Base-by-base conservation (phyloP, 1,140 invertebrate species). In the Euglossa dilemma region DNA sequence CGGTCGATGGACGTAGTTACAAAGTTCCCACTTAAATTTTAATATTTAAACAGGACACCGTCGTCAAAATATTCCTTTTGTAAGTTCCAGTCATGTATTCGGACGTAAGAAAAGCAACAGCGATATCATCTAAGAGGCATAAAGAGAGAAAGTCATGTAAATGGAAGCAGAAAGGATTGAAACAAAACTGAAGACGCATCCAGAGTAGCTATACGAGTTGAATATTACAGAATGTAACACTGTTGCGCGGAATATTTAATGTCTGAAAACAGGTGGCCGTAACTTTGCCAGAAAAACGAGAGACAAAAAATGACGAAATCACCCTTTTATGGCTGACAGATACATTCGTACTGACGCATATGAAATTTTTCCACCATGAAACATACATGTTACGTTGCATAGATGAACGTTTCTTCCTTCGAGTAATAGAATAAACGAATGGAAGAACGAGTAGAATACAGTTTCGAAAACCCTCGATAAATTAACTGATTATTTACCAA, bases 81-180 rank as follows among this genome's bases (percentile, higher is more conserved):
- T 64, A 54, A 12, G 59, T 73, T 57, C 52, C 71, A 66, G 71
- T 80, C 50, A 74, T 56, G 59, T 81, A 74, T 66, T 57, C 59
- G 25, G 50, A 9, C 50, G 47, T 25, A 75, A 74, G 69, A 47
- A 75, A 74, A 81, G 61, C 79, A 66, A n/a, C 52, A 23, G 52
- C 52, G 79, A 81, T 81, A 81, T 75, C 61, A 81, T 81, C 79
- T 81, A 66, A 67, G 50, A 66, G 20, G 59, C 50, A 56, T 80
- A 80, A 80, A 74, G 47, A 80, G 79, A 74, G 79, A 80, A 80
- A 80, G 79, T 74, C 70, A 80, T 80, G 79, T 80, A 73, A 80
- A 80, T 80, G 59, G 71, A 81, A 54, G 69, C 71, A 81, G 71
- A 81, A 81, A 66, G 61, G 61, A 75, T 81, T 75, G 47, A 56